A percentile compares a stretch with the other conserved stretches of the same genome.
These are phyloP conservation scores for Sebastes aleutianus DNA, from an alignment of 2,797 vertebrate species.

Conservation along the genomic window DNA sequence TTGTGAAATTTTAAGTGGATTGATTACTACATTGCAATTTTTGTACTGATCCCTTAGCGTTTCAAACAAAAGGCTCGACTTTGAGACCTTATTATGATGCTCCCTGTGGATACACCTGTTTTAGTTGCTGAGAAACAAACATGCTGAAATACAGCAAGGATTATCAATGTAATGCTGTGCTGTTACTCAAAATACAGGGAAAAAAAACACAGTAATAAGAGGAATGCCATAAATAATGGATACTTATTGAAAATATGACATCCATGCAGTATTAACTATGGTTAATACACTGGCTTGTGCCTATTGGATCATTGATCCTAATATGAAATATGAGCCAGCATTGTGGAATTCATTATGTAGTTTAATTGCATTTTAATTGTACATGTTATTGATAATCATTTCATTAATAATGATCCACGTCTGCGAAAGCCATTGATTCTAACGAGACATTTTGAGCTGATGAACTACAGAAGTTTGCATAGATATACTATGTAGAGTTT, in stretches of 20 bases:
- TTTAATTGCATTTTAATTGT: slow-evolving; percentile 47
- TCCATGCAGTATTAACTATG: not conserved
- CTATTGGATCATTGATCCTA: not conserved
- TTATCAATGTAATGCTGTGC: not conserved
- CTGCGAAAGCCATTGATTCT: not conserved
- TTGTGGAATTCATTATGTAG: slow-evolving; percentile 7
- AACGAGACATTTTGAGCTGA: not conserved
- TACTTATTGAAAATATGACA: not conserved
- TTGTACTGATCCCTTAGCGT: not conserved
- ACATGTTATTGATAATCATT: slow-evolving; percentile 26
- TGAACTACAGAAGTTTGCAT: no score
- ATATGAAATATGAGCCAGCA: slow-evolving; percentile 2
- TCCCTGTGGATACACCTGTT: slow-evolving; percentile 13
- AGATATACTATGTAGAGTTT: no score
- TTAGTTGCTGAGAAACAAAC: slow-evolving; percentile 39
- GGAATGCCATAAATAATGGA: not conserved
- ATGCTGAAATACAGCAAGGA: not conserved
- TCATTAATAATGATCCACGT: slow-evolving; percentile 18
- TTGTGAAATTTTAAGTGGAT: not conserved
- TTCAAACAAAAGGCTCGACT: not conserved
- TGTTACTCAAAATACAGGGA: not conserved
- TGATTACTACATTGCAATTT: not conserved
- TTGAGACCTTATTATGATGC: not conserved
- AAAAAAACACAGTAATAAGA: not conserved
- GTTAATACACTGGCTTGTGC: not conserved